Evolutionary conservation across 2,888 invertebrate species (phyloP), one percentile per base, ranked within the genome.

Genomic region (Caenorhabditis zanzibari): DNA sequence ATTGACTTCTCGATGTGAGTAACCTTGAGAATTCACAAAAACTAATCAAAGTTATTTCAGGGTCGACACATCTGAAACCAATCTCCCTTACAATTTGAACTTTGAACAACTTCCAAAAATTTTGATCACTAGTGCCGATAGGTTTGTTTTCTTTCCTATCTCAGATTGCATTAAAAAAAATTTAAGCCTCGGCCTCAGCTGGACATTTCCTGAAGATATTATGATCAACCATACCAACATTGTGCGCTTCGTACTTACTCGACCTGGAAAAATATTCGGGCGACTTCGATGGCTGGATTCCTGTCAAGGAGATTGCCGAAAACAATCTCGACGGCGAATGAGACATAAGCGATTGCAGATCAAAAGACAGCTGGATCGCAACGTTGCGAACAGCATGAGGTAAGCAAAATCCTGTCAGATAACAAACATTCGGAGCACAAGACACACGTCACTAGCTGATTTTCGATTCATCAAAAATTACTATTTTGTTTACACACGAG

Each of bases 21-120:
- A 41, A 38, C n/a, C n/a, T n/a, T 41, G 41, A 14, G 41, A 16
- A 12, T 32, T 32, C n/a, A 6, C 5, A 32, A 32, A 32, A 32
- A 32, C 32, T 32, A 58, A 22, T 63, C 61, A n/a, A n/a, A n/a
- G n/a, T n/a, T n/a, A n/a, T n/a, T 83, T 75, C 54, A 84, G 84
- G 19, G 73, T 84, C 10, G 84, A 84, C 19, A 66, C 59, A 0
- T 69, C 81, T n/a, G 58, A 68, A 58, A 68, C 56, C 0, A 22
- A 68, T 24, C 69, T 84, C 4, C 84, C 84, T 22, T 81, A 61
- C 47, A 81, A 81, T 54, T 49, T 81, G 9, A 32, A 84, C 22
- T 84, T 84, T 44, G 84, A 81, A 9, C 7, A 54, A n/a, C 73
- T 84, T 35, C 84, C 84, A 2, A 81, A 61, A 56, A 64, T 84